A percentile compares a stretch with the other conserved stretches of the same genome.
phyloP scores from a whole-genome alignment of 2,113 vertebrate genomes.

The Himantopus leucocephalus region DNA sequence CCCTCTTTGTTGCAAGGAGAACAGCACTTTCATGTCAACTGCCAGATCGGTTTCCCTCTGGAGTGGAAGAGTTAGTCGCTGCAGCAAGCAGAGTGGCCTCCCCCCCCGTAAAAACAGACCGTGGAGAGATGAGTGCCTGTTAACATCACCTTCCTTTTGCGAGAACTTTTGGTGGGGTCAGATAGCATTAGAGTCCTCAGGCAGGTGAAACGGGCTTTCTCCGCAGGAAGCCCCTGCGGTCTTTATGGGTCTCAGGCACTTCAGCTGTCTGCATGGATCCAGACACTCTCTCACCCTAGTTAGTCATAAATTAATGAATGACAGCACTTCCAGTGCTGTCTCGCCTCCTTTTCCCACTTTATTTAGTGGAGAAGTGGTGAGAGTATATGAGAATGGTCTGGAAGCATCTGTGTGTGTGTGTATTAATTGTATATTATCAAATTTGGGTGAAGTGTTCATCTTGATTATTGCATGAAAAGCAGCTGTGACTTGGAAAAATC shows the following conservation, averaged over 20 bases:
- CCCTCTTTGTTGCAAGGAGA: neutral
- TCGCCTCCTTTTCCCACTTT: neutral
- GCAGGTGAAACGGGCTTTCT: neutral
- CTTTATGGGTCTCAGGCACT: neutral
- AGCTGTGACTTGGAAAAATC: neutral
- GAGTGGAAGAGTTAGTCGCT: neutral
- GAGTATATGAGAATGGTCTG: neutral
- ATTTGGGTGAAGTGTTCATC: neutral
- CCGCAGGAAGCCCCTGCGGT: neutral
- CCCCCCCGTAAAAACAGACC: rapidly evolving
- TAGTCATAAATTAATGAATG: neutral
- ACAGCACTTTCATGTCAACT: neutral
- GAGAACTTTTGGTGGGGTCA: neutral
- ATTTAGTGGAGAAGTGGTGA: neutral
- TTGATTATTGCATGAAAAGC: neutral
- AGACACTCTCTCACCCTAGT: neutral
- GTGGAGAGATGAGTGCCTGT: neutral
- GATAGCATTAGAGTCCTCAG: neutral
- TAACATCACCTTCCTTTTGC: neutral
- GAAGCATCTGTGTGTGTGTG: neutral
- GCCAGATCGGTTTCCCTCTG: rapidly evolving
- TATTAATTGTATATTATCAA: neutral
- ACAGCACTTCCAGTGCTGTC: neutral
- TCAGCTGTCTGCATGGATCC: neutral
- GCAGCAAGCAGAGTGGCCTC: neutral